Conservation (phyloP, 1,140 invertebrate genomes). For the Rhizoglyphus robini region DNA sequence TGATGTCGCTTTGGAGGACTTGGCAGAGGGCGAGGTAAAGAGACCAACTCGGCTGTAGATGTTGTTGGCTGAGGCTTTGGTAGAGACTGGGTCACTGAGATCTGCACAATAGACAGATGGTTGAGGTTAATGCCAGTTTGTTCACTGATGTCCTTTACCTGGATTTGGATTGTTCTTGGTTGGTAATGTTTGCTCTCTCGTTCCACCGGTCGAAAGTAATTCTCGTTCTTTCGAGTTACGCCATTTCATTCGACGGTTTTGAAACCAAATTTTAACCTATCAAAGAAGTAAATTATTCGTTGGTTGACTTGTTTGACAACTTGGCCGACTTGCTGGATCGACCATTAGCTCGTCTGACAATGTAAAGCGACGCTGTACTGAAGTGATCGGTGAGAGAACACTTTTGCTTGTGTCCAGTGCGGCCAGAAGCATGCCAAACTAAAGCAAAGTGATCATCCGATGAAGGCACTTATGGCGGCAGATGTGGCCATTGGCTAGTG, state of each 20-base stretch:
- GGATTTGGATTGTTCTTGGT: conserved; percentile 95
- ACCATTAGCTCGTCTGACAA: too few relatives aligned
- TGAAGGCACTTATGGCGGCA: conserved; percentile 13
- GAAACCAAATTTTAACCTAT: conserved; percentile 94
- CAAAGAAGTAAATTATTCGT: too few relatives aligned
- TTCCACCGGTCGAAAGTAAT: conserved; percentile 75
- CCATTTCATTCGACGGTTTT: conserved; percentile 92
- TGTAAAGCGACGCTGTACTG: too few relatives aligned
- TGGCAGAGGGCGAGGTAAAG: not conserved
- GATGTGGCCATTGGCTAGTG: not conserved
- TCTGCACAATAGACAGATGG: not conserved
- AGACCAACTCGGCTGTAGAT: conserved; percentile 5
- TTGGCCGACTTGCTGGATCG: too few relatives aligned
- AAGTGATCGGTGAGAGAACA: not conserved
- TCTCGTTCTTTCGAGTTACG: conserved; percentile 92
- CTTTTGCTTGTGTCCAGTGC: too few relatives aligned
- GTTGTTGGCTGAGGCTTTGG: not conserved
- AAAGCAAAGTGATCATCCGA: too few relatives aligned
- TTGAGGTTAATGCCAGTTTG: not conserved
- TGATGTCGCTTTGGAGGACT: not conserved
- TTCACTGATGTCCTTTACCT: conserved; percentile 31
- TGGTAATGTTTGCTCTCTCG: conserved; percentile 80
- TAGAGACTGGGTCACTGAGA: conserved; percentile 12
- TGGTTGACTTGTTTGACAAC: too few relatives aligned
- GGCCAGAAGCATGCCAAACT: too few relatives aligned